Base-by-base conservation (phyloP, 2,113 vertebrate genomes). In the Eidolon helvum region DNA sequence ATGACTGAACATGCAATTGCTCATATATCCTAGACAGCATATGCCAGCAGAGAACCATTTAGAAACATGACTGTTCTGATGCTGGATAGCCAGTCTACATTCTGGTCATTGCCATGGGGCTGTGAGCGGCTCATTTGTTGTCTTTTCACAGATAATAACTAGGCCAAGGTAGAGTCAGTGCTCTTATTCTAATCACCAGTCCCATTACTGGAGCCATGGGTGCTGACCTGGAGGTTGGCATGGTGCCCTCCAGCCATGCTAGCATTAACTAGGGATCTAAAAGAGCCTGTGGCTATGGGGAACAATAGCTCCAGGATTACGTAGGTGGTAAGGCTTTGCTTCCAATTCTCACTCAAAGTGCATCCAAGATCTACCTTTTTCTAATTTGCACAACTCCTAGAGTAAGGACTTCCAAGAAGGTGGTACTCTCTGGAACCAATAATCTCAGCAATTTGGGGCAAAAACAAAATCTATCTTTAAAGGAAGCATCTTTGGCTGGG, bases 311-410 rank as follows among this genome's bases (percentile, higher is more conserved):
- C 7, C 69, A n/a, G 15, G 19, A 68, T 18, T 53, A 21, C 4
- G 0, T 10, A 38, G 28, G 66, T 8, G 18, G 35, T 10, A 45
- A 43, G 19, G 18, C 33, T 72, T 59, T n/a, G 38, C n/a, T 78
- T 91, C 38, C 10, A 59, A 0, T 77, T 90, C 84, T 84, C n/a
- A 59, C 45, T 57, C 59, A 21, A 0, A 19, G 66, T 50, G n/a
- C 4, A 15, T 61, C 30, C 79, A 26, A 83, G 45, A 63, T 45
- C 40, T 48, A 30, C 33, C 63, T 75, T 89, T 55, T 91, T 86
- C 10, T 63, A 33, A 1, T 78, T 40, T 22, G n/a, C 19, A 24
- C 0, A 1, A 2, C 19, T 12, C 7, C 30, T 61, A 1, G 1
- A 28, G 48, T 19, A 59, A 91, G 61, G 33, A 24, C 59, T 18